Percentiles rank a stretch among this genome's conserved stretches.
Evolutionary conservation across 2,113 vertebrate genomes (phyloP).

Genomic region (Phaetusa simplex): DNA sequence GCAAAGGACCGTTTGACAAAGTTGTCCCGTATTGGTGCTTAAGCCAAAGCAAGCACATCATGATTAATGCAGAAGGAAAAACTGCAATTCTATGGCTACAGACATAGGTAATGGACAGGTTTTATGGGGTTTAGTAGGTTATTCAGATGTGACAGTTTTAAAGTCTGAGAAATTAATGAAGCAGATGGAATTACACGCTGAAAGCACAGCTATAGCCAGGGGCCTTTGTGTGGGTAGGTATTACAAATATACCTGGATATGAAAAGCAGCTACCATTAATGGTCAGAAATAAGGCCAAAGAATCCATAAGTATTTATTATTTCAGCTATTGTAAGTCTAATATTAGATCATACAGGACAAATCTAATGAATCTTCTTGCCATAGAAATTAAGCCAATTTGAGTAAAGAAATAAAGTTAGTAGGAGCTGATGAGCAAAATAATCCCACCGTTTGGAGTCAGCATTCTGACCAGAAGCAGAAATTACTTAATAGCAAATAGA

Average conservation of each 20-base stretch:
- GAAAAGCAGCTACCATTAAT: neutral
- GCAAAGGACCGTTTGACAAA: neutral
- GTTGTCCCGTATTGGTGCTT: neutral
- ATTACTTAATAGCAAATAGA: neutral
- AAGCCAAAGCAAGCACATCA: neutral
- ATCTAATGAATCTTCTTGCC: neutral
- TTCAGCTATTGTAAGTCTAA: neutral
- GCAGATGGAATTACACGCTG: neutral
- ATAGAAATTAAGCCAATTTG: neutral
- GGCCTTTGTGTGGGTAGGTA: neutral
- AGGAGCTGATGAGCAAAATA: neutral
- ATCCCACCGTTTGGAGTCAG: neutral
- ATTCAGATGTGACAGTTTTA: neutral
- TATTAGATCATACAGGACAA: neutral
- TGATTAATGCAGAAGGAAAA: neutral
- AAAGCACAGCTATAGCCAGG: neutral
- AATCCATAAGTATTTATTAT: neutral
- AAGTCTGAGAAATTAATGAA: neutral
- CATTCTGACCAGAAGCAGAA: neutral
- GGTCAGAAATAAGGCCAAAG: neutral
- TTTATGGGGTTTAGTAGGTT: neutral
- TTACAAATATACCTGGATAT: neutral
- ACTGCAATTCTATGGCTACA: neutral
- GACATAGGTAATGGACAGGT: neutral
- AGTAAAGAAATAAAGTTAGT: neutral